phyloP scores from a whole-genome alignment of 2,888 invertebrate species.

The Apodemia zela region DNA sequence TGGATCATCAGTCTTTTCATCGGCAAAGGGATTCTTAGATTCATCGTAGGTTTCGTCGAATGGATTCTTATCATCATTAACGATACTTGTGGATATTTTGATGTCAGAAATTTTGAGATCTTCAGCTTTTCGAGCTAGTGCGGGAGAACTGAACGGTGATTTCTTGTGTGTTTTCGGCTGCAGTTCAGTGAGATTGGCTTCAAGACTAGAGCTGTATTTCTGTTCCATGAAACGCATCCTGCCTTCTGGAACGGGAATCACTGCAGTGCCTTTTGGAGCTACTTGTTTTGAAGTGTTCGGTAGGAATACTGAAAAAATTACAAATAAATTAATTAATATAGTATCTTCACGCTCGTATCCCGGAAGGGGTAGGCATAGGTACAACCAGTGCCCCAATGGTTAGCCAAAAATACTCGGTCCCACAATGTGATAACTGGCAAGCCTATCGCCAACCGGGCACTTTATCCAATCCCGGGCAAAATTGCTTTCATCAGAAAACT shows the following conservation, averaged over 20 bases:
- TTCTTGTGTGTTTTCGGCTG: slow-evolving; percentile 45
- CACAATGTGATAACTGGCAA: no score
- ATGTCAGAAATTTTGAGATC: slow-evolving; percentile 33
- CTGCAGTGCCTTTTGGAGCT: slow-evolving; percentile 54
- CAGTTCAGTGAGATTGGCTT: slow-evolving; percentile 75
- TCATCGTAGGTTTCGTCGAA: slow-evolving; percentile 79
- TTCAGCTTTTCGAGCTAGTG: slow-evolving; percentile 34
- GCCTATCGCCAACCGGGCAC: no score
- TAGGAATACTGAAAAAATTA: slow-evolving; percentile 50
- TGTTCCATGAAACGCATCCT: slow-evolving; percentile 77
- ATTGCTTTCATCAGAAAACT: no score
- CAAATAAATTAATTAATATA: no score
- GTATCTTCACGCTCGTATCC: not conserved
- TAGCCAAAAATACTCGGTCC: no score
- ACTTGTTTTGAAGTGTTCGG: slow-evolving; percentile 52
- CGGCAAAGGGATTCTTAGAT: slow-evolving; percentile 83
- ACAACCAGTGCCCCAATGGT: no score
- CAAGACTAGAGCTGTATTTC: slow-evolving; percentile 82
- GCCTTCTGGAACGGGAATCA: slow-evolving; percentile 79
- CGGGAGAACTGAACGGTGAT: slow-evolving; percentile 38
- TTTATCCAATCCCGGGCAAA: no score
- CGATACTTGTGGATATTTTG: slow-evolving; percentile 47
- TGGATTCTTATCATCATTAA: slow-evolving; percentile 53
- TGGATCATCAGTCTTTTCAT: slow-evolving; percentile 74
- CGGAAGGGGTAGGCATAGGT: no score